These are phyloP conservation scores for Heliconius hewitsoni DNA, from an alignment of 1,140 invertebrate species.

Conservation along the genomic window DNA sequence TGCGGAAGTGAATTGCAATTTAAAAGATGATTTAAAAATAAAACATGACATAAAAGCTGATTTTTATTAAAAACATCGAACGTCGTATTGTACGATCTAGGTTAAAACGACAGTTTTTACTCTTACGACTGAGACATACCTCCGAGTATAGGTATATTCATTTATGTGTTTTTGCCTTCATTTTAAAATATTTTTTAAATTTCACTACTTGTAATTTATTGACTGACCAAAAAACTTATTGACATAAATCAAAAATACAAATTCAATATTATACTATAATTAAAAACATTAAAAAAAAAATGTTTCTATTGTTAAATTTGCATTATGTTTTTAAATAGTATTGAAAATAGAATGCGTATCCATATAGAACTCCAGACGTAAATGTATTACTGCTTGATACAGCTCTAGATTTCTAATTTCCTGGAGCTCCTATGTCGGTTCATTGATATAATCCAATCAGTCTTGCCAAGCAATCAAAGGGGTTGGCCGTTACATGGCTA, in stretches of 20 bases:
- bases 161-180: too few species aligned
- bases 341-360: not conserved
- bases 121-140: not conserved
- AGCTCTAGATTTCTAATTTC: slow-evolving; percentile 4
- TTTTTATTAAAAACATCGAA: not conserved
- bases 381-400: not conserved
- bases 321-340: too few species aligned
- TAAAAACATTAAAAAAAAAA: too few species aligned
- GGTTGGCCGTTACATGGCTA: slow-evolving; percentile 32
- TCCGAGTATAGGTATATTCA: too few species aligned
- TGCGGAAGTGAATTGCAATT: not conserved
- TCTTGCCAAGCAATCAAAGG: slow-evolving; percentile 35
- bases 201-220: too few species aligned
- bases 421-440: not conserved
- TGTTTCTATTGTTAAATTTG: not conserved
- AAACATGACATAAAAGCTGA: not conserved
- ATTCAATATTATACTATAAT: too few species aligned
- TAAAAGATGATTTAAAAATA: slow-evolving; percentile 3
- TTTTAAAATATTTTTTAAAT: too few species aligned
- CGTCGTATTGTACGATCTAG: not conserved
- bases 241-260: too few species aligned
- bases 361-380: not conserved
- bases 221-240: too few species aligned
- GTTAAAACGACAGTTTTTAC: not conserved
- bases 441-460: slow-evolving; percentile 34